Evolutionary conservation across 2,888 invertebrate genomes (phyloP), one percentile per base, ranked within the genome.

Genomic region (Agriopis aurantiaria): DNA sequence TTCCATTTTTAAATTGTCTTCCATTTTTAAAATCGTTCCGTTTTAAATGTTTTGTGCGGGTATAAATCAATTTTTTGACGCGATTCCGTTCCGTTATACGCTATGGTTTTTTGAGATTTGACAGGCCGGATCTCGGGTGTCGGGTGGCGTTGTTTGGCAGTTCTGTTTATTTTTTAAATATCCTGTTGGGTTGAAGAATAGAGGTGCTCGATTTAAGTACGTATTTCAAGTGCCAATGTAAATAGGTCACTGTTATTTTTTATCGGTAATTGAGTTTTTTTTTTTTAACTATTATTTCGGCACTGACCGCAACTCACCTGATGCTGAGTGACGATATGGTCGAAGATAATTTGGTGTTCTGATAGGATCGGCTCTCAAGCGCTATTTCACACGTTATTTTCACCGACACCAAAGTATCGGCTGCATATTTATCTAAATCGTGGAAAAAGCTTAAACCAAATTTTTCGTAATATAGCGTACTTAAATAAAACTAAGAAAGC

Each of bases 31-130:
- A 76, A 76, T 78, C 75, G 75, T 80, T 78, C 73, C 77, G 76
- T 80, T 81, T 78, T 74, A 71, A 79, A 77, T 76, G 79, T 87
- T 88, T 86, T 84, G 82, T 85, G 78, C 80, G 78, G 74, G 74
- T 85, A 89, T 92, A 92, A 91, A 92, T 92, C 90, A 91, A 76
- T 85, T 91, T 90, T 91, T 90, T 88, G 85, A 88, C 86, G 83
- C 86, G 79, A 91, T 90, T 86, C 88, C 88, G 88, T 91, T 90
- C 79, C 89, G 88, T 89, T 90, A 87, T 81, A 81, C 84, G 86
- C 81, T 85, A 77, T 81, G 75, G 81, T 84, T 87, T 91, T 90
- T 91, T 89, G 85, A 85, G 81, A 78, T 88, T 84, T 88, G 90
- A 89, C 91, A 88, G 84, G 82, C 91, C 91, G 92, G 91, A 92